phyloP scores from a whole-genome alignment of 2,797 vertebrate species.

The Esox lucius region DNA sequence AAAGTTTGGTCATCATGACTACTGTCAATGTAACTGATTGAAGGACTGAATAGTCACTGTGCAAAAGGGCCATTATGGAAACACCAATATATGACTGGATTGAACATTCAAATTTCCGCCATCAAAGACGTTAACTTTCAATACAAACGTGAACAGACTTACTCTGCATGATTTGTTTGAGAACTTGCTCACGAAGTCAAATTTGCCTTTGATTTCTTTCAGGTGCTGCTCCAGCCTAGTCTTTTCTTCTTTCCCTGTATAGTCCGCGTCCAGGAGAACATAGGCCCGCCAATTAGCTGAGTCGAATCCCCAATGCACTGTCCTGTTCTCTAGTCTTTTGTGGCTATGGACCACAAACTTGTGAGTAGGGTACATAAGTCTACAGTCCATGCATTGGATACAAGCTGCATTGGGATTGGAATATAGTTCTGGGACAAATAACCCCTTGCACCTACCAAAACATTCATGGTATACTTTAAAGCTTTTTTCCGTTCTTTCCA shows the following conservation, averaged over 20 bases:
- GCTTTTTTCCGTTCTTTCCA: slow-evolving; percentile 88
- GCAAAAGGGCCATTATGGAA: not conserved
- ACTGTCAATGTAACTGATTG: too few species aligned
- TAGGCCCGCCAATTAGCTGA: slow-evolving; percentile 96
- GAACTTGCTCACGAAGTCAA: slow-evolving; percentile 77
- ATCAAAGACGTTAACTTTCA: not conserved
- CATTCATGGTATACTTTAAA: slow-evolving; percentile 97
- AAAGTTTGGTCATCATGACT: too few species aligned
- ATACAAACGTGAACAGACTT: slow-evolving; percentile 46
- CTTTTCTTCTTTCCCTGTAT: slow-evolving; percentile 87
- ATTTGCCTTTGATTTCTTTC: slow-evolving; percentile 93
- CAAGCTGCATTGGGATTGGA: slow-evolving; percentile 86
- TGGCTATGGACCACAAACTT: slow-evolving; percentile 98
- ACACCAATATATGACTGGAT: not conserved
- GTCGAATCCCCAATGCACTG: slow-evolving; percentile 98
- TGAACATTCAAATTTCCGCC: not conserved
- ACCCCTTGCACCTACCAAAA: slow-evolving; percentile 92
- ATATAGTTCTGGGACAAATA: slow-evolving; percentile 92
- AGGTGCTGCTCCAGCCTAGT: slow-evolving; percentile 84
- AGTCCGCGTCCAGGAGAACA: slow-evolving; percentile 92
- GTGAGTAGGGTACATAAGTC: slow-evolving; percentile 91
- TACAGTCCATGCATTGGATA: slow-evolving; percentile 95
- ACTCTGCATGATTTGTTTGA: slow-evolving; percentile 71
- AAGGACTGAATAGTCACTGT: too few species aligned
- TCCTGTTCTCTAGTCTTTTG: slow-evolving; percentile 93